These are phyloP conservation scores for Eretmocerus hayati DNA, from an alignment of 2,888 invertebrate genomes.

Conservation along the genomic window DNA sequence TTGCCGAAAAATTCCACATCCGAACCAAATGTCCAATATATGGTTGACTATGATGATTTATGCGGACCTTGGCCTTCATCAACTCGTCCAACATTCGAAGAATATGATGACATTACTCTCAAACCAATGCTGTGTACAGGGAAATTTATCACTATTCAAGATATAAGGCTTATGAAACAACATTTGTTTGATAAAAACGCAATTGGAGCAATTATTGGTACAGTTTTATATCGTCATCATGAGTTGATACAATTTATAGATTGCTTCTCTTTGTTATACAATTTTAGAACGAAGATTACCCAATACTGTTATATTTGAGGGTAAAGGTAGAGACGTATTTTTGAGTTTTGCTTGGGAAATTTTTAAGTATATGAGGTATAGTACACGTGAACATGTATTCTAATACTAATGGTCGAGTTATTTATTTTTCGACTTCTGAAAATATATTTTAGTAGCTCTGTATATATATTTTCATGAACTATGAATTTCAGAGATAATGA, in stretches of 20 bases:
- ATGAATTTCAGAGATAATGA: constrained; percentile 27
- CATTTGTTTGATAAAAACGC: constrained; percentile 26
- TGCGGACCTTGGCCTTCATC: constrained; percentile 31
- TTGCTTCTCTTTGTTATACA: constrained; percentile 11
- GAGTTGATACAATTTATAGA: constrained; percentile 15
- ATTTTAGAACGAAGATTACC: constrained; percentile 26
- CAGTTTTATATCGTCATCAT: constrained; percentile 17
- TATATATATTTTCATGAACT: constrained; percentile 12
- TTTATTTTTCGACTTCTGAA: constrained; percentile 7
- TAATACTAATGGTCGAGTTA: constrained; percentile 4
- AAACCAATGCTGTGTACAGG: constrained; percentile 30
- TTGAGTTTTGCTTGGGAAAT: constrained; percentile 31
- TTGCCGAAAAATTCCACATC: constrained; percentile 19
- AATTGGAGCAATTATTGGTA: constrained; percentile 32
- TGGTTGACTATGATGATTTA: constrained; percentile 32
- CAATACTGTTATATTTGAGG: constrained; percentile 20
- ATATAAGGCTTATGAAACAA: constrained; percentile 28
- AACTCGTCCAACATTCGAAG: constrained; percentile 24
- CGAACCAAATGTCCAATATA: constrained; percentile 27
- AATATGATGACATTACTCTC: constrained; percentile 14
- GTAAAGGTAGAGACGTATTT: constrained; percentile 24
- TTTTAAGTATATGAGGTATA: constrained; percentile 34
- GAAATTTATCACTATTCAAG: constrained; percentile 30
- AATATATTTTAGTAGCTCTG: constrained; percentile 1
- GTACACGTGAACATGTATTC: neutral